Evolutionary conservation across 2,113 vertebrate genomes (phyloP).

Genomic region (Perccottus glenii): DNA sequence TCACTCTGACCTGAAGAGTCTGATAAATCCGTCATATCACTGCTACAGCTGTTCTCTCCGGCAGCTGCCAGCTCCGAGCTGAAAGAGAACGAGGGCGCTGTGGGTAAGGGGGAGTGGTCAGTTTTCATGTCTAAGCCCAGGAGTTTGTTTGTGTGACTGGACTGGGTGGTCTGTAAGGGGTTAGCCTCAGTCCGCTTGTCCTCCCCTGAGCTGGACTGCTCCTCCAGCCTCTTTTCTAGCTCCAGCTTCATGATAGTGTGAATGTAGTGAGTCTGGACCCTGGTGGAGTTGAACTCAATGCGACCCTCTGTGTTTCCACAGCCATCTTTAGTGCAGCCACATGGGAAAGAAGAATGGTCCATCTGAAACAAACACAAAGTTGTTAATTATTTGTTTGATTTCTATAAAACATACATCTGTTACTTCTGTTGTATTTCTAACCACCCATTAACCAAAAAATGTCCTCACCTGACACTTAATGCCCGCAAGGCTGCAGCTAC

Average conservation of each 20-base stretch:
- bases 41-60: slow-evolving; percentile 91
- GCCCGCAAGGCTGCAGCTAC: slow-evolving; percentile 91
- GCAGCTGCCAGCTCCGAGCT: slow-evolving; percentile 74
- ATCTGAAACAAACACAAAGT: slow-evolving; percentile 77
- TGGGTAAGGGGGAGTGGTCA: slow-evolving; percentile 46
- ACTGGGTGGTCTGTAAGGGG: neutral
- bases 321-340: slow-evolving; percentile 91
- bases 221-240: slow-evolving; percentile 85
- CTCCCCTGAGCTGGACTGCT: slow-evolving; percentile 72
- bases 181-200: slow-evolving; percentile 56
- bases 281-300: slow-evolving; percentile 92
- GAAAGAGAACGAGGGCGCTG: slow-evolving; percentile 83
- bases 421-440: neutral
- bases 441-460: neutral
- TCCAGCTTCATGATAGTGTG: slow-evolving; percentile 97
- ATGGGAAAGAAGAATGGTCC: slow-evolving; percentile 96
- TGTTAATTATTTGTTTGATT: neutral
- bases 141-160: neutral
- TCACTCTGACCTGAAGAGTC: slow-evolving; percentile 86
- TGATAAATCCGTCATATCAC: slow-evolving; percentile 90
- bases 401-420: no score
- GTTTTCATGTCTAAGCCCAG: neutral
- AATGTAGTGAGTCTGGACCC: slow-evolving; percentile 94
- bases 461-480: slow-evolving; percentile 94
- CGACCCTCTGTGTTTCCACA: slow-evolving; percentile 92